phyloP scores from a whole-genome alignment of 2,888 invertebrate genomes.

The Pogonocherus hispidulus region DNA sequence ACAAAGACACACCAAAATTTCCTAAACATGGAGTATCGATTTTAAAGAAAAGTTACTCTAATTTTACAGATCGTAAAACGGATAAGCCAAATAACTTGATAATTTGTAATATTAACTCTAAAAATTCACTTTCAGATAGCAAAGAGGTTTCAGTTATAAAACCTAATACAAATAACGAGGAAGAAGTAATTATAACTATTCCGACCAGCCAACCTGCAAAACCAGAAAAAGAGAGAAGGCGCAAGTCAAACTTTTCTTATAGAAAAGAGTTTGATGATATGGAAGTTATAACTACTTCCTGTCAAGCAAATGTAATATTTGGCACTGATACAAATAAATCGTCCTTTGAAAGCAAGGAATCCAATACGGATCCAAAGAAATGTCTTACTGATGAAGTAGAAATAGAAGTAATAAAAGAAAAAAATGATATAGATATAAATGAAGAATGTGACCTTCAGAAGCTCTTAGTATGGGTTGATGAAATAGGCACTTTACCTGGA shows the following conservation, averaged over 20 bases:
- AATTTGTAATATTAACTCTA: conserved; percentile 50
- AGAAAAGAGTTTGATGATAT: conserved; percentile 67
- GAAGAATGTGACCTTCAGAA: conserved; percentile 70
- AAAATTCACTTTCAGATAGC: conserved; percentile 61
- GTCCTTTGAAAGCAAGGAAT: conserved; percentile 37
- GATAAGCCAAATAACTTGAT: conserved; percentile 52
- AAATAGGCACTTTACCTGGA: conserved; percentile 78
- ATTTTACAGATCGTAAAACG: conserved; percentile 46
- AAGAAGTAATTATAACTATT: conserved; percentile 47
- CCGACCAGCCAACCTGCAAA: conserved; percentile 45
- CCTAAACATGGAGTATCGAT: conserved; percentile 68
- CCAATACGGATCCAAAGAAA: conserved; percentile 58
- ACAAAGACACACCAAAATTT: conserved; percentile 62
- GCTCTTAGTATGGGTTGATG: conserved; percentile 81
- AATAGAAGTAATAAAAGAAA: conserved; percentile 56
- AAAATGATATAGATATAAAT: conserved; percentile 49
- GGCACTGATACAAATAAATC: conserved; percentile 58
- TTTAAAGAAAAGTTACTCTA: conserved; percentile 61
- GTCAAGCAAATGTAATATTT: conserved; percentile 54
- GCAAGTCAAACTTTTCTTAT: conserved; percentile 65
- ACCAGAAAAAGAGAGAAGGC: conserved; percentile 61
- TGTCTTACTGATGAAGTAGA: conserved; percentile 54
- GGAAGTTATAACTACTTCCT: conserved; percentile 50
- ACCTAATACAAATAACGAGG: conserved; percentile 41
- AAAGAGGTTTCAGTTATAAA: conserved; percentile 44